Conservation (phyloP, 2,797 vertebrate genomes). For the Rhabdophis nuchalis region DNA sequence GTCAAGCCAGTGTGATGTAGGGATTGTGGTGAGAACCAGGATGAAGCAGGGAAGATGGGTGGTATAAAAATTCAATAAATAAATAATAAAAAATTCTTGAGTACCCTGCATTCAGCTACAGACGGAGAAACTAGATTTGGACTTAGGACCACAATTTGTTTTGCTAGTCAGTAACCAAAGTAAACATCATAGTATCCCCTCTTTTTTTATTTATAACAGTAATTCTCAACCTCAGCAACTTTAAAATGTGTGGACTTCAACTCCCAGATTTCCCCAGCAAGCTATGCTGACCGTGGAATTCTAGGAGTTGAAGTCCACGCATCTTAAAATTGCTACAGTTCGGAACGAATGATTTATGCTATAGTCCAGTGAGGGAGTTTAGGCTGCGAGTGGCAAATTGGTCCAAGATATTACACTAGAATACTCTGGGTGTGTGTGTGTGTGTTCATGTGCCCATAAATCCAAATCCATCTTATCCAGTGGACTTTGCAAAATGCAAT, state of each 20-base stretch:
- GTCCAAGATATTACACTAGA: not conserved
- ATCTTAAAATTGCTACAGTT: too few species aligned
- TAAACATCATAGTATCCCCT: not conserved
- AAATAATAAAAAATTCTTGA: not conserved
- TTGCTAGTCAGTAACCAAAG: not conserved
- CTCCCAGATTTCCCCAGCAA: too few species aligned
- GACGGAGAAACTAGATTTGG: not conserved
- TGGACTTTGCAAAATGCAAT: not conserved
- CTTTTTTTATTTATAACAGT: too few species aligned
- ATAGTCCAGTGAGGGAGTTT: too few species aligned
- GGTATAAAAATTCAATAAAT: not conserved
- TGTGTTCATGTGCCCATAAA: not conserved
- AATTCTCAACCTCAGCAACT: too few species aligned
- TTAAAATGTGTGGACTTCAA: too few species aligned
- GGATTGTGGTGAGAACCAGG: not conserved
- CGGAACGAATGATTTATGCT: too few species aligned
- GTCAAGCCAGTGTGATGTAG: not conserved
- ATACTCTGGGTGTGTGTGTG: not conserved
- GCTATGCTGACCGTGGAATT: too few species aligned
- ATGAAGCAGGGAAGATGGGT: not conserved
- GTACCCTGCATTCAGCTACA: not conserved
- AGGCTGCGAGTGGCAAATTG: too few species aligned
- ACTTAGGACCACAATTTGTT: not conserved
- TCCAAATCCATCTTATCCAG: not conserved
- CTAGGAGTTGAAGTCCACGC: too few species aligned